These are phyloP conservation scores for Venustaconcha ellipsiformis DNA, from an alignment of 1,140 invertebrate species.

Conservation along the genomic window DNA sequence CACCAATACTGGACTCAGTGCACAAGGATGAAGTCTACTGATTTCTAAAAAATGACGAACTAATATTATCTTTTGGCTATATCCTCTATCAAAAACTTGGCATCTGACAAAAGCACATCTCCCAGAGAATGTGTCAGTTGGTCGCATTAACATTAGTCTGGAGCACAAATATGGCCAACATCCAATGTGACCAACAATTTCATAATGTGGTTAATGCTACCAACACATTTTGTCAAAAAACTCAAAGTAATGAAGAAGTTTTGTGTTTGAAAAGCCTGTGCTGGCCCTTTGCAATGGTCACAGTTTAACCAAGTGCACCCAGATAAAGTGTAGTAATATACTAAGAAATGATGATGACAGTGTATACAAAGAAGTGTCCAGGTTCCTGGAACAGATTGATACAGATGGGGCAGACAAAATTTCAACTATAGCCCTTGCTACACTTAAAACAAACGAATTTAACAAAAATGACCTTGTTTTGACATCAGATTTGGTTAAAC, in stretches of 20 bases:
- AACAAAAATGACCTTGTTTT: conserved; percentile 10
- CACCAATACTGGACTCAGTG: too few species aligned
- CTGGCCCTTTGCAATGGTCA: conserved; percentile 14
- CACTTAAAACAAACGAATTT: conserved; percentile 27
- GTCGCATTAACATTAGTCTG: not conserved
- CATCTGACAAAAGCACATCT: not conserved
- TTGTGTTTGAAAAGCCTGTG: conserved; percentile 11
- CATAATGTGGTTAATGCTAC: conserved; percentile 3
- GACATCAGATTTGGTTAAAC: conserved; percentile 9
- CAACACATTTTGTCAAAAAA: not conserved
- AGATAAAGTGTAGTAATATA: conserved; percentile 13
- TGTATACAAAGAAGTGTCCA: not conserved
- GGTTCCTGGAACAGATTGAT: conserved; percentile 6
- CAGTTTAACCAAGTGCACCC: conserved; percentile 11
- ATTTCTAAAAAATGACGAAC: too few species aligned
- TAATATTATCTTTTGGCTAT: too few species aligned
- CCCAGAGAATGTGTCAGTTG: not conserved
- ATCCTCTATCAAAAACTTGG: not conserved
- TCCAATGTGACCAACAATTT: conserved; percentile 1
- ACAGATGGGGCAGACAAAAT: conserved; percentile 12
- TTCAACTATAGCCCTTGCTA: conserved; percentile 17
- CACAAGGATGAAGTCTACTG: too few species aligned
- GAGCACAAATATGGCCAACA: not conserved
- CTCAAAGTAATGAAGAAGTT: conserved; percentile 11
- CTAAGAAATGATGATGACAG: conserved; percentile 11